Evolutionary conservation across 2,888 invertebrate species (phyloP).

Genomic region (Ennomos fuscantarius): DNA sequence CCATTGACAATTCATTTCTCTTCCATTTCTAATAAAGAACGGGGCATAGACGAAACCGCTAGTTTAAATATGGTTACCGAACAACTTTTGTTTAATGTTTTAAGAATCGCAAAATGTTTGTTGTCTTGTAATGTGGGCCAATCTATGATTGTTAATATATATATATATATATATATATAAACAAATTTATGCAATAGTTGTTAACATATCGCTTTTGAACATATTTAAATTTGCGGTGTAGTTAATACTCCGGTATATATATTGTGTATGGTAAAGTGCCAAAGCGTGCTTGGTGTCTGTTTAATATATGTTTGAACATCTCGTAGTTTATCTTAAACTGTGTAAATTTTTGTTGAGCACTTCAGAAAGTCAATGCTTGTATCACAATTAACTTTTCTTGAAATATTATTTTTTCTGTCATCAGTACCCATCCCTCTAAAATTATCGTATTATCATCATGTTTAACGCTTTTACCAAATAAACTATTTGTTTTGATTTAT

Average conservation of each 20-base stretch:
- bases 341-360: too few relatives aligned
- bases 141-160: slow-evolving; percentile 26
- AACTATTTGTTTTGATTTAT: slow-evolving; percentile 57
- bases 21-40: slow-evolving; percentile 42
- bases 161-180: too few relatives aligned
- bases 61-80: not conserved
- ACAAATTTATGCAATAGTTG: slow-evolving; percentile 19
- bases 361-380: too few relatives aligned
- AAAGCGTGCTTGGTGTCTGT: slow-evolving; percentile 30
- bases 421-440: slow-evolving; percentile 20
- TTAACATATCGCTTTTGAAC: slow-evolving; percentile 1
- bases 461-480: slow-evolving; percentile 81
- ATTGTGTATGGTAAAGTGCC: slow-evolving; percentile 38
- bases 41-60: not conserved
- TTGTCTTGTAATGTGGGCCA: slow-evolving; percentile 9
- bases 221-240: not conserved
- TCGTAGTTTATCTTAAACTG: not conserved
- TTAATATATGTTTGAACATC: not conserved
- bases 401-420: slow-evolving; percentile 1
- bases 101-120: slow-evolving; percentile 9
- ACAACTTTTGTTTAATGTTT: slow-evolving; percentile 1
- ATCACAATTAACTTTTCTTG: too few relatives aligned
- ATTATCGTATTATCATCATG: slow-evolving; percentile 44
- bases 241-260: slow-evolving; percentile 12
- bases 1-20: slow-evolving; percentile 42